phyloP scores from a whole-genome alignment of 2,113 vertebrate species.

The Recurvirostra avosetta region DNA sequence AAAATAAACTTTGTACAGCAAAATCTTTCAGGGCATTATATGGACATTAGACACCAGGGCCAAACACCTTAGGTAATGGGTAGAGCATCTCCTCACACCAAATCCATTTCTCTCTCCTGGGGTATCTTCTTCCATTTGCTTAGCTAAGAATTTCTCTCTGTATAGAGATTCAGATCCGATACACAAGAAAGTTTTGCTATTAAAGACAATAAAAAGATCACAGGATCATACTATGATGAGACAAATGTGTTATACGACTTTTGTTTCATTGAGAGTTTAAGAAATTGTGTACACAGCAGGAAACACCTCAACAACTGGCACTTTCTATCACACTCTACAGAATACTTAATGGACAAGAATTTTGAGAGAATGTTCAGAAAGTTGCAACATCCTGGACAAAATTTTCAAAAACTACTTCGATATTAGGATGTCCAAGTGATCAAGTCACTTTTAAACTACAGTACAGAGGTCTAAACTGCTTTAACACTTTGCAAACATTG shows the following conservation, averaged over 20 bases:
- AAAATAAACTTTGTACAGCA: background rate
- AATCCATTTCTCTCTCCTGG: constrained; percentile 50
- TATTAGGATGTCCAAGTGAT: background rate
- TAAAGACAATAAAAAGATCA: constrained; percentile 53
- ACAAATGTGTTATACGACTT: background rate
- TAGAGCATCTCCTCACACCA: constrained; percentile 60
- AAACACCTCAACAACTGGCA: background rate
- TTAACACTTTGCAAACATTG: background rate
- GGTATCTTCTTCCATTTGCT: constrained; percentile 55
- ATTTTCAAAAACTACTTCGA: background rate
- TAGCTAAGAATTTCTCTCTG: constrained; percentile 62
- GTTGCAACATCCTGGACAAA: background rate
- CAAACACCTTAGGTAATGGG: constrained; percentile 52
- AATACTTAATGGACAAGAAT: background rate
- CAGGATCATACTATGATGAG: constrained; percentile 31
- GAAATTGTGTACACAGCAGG: background rate
- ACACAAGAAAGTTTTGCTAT: constrained; percentile 50
- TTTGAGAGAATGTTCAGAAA: background rate
- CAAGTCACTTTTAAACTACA: background rate
- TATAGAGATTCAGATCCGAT: constrained; percentile 53
- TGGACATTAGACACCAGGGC: constrained; percentile 39
- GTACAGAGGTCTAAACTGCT: background rate
- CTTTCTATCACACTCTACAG: background rate
- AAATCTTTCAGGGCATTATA: constrained; percentile 28
- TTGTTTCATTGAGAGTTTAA: background rate